Percentiles rank a stretch among this genome's conserved stretches.
phyloP scores from a whole-genome alignment of 2,113 vertebrate species.

The Poecile atricapillus region DNA sequence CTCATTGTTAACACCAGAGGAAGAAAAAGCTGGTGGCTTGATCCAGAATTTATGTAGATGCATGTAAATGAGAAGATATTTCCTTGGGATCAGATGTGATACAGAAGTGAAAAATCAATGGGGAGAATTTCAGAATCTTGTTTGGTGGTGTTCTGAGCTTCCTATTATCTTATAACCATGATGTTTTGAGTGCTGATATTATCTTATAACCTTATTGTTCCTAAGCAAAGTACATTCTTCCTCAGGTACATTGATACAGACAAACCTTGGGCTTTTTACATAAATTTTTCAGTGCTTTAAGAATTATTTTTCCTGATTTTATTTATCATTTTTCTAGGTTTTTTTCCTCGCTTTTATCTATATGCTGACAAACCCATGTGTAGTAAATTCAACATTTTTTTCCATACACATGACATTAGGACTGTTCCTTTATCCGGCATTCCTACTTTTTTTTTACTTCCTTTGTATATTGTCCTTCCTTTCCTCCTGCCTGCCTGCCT shows the following conservation, averaged over 20 bases:
- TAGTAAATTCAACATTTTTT: background rate
- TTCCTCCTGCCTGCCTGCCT: background rate
- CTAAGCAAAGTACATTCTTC: background rate
- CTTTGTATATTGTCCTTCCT: background rate
- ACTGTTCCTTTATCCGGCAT: background rate
- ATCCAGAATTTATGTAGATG: conserved; percentile 2
- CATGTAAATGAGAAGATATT: conserved; percentile 20
- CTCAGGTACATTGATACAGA: background rate
- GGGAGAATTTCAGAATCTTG: background rate
- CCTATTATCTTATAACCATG: background rate
- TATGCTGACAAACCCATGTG: background rate
- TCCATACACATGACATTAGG: background rate
- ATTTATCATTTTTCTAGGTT: background rate
- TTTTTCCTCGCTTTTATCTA: background rate
- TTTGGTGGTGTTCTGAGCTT: background rate
- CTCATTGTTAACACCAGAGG: conserved; percentile 10
- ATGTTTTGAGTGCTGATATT: background rate
- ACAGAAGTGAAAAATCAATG: background rate
- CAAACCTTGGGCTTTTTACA: background rate
- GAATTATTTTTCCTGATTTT: background rate
- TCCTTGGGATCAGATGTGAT: background rate
- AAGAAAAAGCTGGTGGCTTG: background rate
- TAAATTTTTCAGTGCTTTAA: background rate
- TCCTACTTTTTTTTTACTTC: background rate
- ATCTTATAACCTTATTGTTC: background rate